A percentile compares a stretch with the other conserved stretches of the same genome.
Evolutionary conservation across 1,140 invertebrate species (phyloP).

Genomic region (Ericerus pela): DNA sequence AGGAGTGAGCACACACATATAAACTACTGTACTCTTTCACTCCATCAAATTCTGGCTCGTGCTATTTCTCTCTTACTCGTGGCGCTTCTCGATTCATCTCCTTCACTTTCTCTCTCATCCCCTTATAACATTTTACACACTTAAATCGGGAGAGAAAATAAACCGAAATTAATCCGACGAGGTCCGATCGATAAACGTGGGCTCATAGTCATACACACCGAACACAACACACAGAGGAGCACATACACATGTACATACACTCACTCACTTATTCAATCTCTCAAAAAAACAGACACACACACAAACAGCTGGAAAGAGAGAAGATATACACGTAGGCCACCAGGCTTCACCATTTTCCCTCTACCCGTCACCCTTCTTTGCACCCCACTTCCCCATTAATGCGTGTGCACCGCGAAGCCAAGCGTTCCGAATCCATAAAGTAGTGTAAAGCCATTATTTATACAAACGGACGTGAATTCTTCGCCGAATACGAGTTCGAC

Average conservation of each 20-base stretch:
- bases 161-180: conserved; percentile 11
- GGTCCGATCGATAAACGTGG: conserved; percentile 11
- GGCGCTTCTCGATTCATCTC: neutral
- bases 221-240: neutral
- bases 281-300: too few relatives aligned
- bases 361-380: neutral
- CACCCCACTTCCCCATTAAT: neutral
- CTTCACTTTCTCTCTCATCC: neutral
- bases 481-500: too few relatives aligned
- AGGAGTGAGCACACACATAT: too few relatives aligned
- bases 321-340: neutral
- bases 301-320: too few relatives aligned
- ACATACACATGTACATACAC: too few relatives aligned
- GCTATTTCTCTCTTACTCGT: neutral
- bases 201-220: conserved; percentile 7
- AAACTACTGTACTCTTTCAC: too few relatives aligned
- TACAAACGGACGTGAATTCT: neutral
- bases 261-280: too few relatives aligned
- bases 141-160: conserved; percentile 4
- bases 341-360: neutral
- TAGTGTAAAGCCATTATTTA: conserved; percentile 4
- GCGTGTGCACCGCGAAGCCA: neutral
- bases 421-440: neutral
- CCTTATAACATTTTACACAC: neutral
- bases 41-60: too few relatives aligned